Evolutionary conservation across 2,113 vertebrate genomes (phyloP).

Genomic region (Seriola rivoliana): DNA sequence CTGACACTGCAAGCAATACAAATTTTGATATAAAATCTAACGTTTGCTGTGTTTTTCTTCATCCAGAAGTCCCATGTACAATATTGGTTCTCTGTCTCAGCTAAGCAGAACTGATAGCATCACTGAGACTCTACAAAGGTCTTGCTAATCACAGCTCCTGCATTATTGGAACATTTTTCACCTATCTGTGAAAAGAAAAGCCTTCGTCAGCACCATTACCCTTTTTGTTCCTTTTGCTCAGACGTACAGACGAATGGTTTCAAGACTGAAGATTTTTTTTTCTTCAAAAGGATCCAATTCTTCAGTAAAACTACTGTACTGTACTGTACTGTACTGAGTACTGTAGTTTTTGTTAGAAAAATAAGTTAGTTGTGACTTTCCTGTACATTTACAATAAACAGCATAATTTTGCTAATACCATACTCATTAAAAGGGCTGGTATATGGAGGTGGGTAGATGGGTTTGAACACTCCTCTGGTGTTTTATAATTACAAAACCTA

Average conservation of each 20-base stretch:
- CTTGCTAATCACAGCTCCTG: slow-evolving; percentile 53
- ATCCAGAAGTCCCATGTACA: slow-evolving; percentile 5
- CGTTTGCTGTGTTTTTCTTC: slow-evolving; percentile 24
- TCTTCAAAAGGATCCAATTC: neutral
- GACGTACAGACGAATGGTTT: slow-evolving; percentile 12
- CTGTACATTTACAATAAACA: neutral
- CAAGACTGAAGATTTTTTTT: neutral
- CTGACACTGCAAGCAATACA: neutral
- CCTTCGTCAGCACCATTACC: slow-evolving; percentile 48
- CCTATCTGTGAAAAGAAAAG: slow-evolving; percentile 47
- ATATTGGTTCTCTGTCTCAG: slow-evolving; percentile 39
- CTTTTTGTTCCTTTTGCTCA: slow-evolving; percentile 14
- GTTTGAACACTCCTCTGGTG: neutral
- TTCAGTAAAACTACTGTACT: neutral
- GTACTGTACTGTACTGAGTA: no score
- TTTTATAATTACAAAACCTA: neutral
- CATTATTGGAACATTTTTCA: slow-evolving; percentile 69
- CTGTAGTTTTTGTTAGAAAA: neutral
- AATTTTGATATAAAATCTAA: neutral
- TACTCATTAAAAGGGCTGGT: neutral
- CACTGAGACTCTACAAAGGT: slow-evolving; percentile 44
- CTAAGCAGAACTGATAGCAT: slow-evolving; percentile 60
- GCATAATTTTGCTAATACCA: neutral
- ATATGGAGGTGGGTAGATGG: no score
- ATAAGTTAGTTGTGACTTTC: neutral